phyloP scores from a whole-genome alignment of 2,888 invertebrate genomes.

The Lasioglossum figueresi region DNA sequence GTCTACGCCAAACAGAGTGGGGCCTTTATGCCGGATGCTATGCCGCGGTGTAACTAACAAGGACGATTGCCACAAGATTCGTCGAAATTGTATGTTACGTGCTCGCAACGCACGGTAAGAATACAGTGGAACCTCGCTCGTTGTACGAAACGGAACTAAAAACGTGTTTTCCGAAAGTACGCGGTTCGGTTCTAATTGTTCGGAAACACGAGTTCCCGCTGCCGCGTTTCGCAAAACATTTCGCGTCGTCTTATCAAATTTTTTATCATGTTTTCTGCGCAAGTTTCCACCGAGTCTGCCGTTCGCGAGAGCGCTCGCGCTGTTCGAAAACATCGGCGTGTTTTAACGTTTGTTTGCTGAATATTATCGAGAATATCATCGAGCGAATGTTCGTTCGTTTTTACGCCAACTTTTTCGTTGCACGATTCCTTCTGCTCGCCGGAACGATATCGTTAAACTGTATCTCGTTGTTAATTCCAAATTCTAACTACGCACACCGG shows the following conservation, averaged over 20 bases:
- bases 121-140: not conserved
- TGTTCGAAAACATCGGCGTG: not conserved
- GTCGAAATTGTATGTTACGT: not conserved
- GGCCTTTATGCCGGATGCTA: not conserved
- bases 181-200: too few relatives aligned
- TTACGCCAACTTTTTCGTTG: not conserved
- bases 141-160: too few relatives aligned
- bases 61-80: not conserved
- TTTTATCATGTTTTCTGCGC: not conserved
- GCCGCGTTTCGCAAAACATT: not conserved
- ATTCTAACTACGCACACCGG: slow-evolving; percentile 22
- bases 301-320: not conserved
- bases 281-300: not conserved
- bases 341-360: not conserved
- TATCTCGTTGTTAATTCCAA: slow-evolving; percentile 6
- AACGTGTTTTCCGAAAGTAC: too few relatives aligned
- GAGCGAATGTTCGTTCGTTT: slow-evolving; percentile 15
- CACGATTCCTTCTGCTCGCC: not conserved
- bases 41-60: not conserved
- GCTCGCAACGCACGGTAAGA: too few relatives aligned
- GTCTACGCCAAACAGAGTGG: slow-evolving; percentile 26
- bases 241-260: not conserved
- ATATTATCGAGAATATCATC: slow-evolving; percentile 34
- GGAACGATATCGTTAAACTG: slow-evolving; percentile 5
- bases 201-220: too few relatives aligned